Conservation (phyloP, 2,888 invertebrate species). For the Timema cristinae region DNA sequence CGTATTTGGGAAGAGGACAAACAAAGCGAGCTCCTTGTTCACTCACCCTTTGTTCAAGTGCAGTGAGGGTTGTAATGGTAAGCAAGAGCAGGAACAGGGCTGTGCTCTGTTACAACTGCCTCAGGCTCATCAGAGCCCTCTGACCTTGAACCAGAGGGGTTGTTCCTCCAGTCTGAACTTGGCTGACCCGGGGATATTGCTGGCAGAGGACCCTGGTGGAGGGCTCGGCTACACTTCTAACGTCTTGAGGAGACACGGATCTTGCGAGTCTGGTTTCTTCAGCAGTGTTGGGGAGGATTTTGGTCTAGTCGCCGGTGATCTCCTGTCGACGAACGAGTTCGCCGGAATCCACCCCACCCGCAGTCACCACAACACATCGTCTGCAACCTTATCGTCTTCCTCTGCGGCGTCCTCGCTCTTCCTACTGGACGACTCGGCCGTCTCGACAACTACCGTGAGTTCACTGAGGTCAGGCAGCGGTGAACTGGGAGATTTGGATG, state of each 20-base stretch:
- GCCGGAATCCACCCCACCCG: slow-evolving; percentile 30
- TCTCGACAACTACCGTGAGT: slow-evolving; percentile 56
- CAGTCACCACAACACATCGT: slow-evolving; percentile 26
- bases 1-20: slow-evolving; percentile 39
- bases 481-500: slow-evolving; percentile 54
- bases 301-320: slow-evolving; percentile 40
- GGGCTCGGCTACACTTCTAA: slow-evolving; percentile 23
- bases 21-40: slow-evolving; percentile 48
- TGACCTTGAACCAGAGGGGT: slow-evolving; percentile 27
- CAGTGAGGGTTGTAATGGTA: slow-evolving; percentile 18
- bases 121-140: slow-evolving; percentile 37
- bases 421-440: slow-evolving; percentile 59
- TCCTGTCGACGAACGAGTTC: slow-evolving; percentile 32
- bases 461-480: slow-evolving; percentile 51
- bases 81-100: slow-evolving; percentile 22
- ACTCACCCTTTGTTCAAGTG: slow-evolving; percentile 53
- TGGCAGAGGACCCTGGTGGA: slow-evolving; percentile 21
- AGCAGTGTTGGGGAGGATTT: slow-evolving; percentile 79
- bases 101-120: slow-evolving; percentile 31
- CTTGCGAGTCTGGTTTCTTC: slow-evolving; percentile 87
- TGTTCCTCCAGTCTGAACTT: slow-evolving; percentile 34
- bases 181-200: slow-evolving; percentile 24
- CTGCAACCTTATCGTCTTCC: slow-evolving; percentile 45
- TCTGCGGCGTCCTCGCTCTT: slow-evolving; percentile 54
- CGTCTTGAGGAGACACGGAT: slow-evolving; percentile 66